Conservation (phyloP, 1,140 invertebrate genomes). For the Zaprionus tsacasi region DNA sequence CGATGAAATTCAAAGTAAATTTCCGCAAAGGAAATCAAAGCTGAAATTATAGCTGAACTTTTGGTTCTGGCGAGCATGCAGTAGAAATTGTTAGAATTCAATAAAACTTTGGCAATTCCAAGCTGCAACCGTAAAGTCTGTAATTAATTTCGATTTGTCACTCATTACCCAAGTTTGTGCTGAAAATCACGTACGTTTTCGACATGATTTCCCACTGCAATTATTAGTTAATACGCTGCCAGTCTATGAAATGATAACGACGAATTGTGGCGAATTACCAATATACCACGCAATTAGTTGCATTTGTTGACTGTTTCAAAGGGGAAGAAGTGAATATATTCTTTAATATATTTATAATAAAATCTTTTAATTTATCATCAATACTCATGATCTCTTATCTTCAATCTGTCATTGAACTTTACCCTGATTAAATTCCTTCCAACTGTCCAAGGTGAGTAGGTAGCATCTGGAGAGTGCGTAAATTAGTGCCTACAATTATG, state of each 20-base stretch:
- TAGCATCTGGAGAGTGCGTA: conserved; percentile 46
- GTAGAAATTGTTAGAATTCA: neutral
- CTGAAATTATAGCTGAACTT: neutral
- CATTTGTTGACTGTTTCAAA: neutral
- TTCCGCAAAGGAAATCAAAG: neutral
- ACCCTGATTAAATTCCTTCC: too few relatives aligned
- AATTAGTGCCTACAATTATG: conserved; percentile 70
- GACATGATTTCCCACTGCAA: neutral
- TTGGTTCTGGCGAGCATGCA: neutral
- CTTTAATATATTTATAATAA: too few relatives aligned
- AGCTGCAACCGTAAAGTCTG: neutral
- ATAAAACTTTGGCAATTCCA: neutral
- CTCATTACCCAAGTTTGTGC: neutral
- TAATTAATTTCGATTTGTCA: neutral
- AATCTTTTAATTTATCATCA: too few relatives aligned
- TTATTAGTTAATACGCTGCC: neutral
- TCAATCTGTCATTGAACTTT: too few relatives aligned
- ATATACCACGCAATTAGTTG: neutral
- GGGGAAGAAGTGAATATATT: too few relatives aligned
- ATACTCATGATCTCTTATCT: too few relatives aligned
- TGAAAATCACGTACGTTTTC: neutral
- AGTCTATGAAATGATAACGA: neutral
- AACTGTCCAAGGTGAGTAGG: neutral
- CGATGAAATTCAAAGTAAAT: neutral
- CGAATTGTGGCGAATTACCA: neutral